These are phyloP conservation scores for Zonotrichia leucophrys DNA, from an alignment of 2,113 vertebrate genomes.

Conservation along the genomic window DNA sequence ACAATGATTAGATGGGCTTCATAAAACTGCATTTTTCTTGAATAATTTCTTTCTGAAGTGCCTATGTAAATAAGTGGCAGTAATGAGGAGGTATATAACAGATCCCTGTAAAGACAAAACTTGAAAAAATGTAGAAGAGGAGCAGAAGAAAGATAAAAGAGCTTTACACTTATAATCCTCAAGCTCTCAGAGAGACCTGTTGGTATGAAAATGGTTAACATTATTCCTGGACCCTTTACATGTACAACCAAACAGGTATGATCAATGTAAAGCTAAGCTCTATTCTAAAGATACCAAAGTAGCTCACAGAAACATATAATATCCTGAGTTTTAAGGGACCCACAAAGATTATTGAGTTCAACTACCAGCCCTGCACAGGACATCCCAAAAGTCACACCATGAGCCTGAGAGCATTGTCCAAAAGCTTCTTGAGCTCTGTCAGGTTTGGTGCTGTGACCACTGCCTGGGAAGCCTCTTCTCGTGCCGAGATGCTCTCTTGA, in stretches of 20 bases:
- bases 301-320: not conserved
- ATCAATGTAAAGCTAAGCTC: not conserved
- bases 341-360: not conserved
- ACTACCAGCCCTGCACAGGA: not conserved
- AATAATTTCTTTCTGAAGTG: not conserved
- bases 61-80: not conserved
- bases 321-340: not conserved
- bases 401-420: not conserved
- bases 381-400: not conserved
- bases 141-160: not conserved
- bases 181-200: not conserved
- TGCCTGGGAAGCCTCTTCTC: not conserved
- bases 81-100: not conserved
- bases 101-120: not conserved
- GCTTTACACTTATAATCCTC: too few relatives aligned
- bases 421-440: too few relatives aligned
- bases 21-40: not conserved
- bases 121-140: not conserved
- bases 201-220: not conserved
- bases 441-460: not conserved
- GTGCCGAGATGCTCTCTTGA: fast-evolving
- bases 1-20: not conserved
- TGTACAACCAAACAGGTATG: not conserved
- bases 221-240: not conserved
- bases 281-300: not conserved